Conservation (phyloP, 1,140 invertebrate species). For the Oryctes rhinoceros region DNA sequence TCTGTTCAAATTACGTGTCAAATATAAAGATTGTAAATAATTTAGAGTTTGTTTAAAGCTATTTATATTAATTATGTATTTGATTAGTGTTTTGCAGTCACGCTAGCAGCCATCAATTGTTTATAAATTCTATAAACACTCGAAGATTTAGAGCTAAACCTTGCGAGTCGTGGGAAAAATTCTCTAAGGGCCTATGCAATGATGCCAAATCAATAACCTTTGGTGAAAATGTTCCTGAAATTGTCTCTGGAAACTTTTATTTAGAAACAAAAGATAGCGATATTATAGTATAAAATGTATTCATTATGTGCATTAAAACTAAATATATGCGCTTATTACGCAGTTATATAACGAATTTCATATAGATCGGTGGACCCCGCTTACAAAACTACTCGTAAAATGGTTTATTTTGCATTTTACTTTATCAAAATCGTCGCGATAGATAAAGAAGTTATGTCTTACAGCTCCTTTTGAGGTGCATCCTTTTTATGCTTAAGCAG, state of each 20-base stretch:
- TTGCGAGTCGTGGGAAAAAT: slow-evolving; percentile 59
- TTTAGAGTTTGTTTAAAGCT: neutral
- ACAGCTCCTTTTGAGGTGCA: too few relatives aligned
- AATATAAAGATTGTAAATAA: slow-evolving; percentile 61
- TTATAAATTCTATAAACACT: slow-evolving; percentile 72
- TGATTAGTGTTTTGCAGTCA: slow-evolving; percentile 78
- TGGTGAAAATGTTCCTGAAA: slow-evolving; percentile 66
- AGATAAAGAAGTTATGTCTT: too few relatives aligned
- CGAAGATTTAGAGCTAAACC: slow-evolving; percentile 67
- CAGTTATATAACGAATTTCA: neutral
- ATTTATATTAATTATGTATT: slow-evolving; percentile 40
- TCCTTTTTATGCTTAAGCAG: too few relatives aligned
- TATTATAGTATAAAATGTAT: slow-evolving; percentile 47
- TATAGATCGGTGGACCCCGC: too few relatives aligned
- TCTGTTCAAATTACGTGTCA: slow-evolving; percentile 54
- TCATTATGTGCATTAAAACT: neutral
- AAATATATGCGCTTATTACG: neutral
- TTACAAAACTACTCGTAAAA: too few relatives aligned
- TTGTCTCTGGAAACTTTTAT: slow-evolving; percentile 68
- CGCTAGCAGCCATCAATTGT: slow-evolving; percentile 75
- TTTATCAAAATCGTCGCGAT: too few relatives aligned
- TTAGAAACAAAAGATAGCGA: slow-evolving; percentile 74
- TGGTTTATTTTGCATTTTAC: too few relatives aligned
- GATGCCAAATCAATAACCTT: slow-evolving; percentile 61
- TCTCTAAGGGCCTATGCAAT: slow-evolving; percentile 46